phyloP scores from a whole-genome alignment of 2,113 vertebrate genomes.

The Semnornis frantzii region DNA sequence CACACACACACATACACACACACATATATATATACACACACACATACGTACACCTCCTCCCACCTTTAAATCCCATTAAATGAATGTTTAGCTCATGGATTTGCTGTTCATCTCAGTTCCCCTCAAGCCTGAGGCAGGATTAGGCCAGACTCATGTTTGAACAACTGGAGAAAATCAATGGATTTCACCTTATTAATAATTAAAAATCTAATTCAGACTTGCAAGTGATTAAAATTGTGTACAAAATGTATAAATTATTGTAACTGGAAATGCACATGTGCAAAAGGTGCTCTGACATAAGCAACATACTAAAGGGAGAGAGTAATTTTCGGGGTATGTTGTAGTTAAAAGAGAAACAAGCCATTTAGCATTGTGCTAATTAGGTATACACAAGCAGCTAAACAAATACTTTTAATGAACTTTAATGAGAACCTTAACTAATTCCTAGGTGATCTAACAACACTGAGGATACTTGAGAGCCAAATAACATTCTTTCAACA shows the following conservation, averaged over 20 bases:
- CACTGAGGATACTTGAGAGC: background rate
- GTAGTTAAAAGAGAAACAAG: background rate
- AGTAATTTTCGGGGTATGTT: background rate
- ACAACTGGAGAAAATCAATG: slow-evolving; percentile 89
- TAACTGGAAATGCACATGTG: slow-evolving; percentile 21
- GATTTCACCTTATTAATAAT: slow-evolving; percentile 87
- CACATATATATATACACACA: background rate
- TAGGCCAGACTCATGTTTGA: slow-evolving; percentile 80
- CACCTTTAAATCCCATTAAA: slow-evolving; percentile 78
- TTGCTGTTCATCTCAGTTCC: slow-evolving; percentile 77
- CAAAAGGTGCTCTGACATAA: slow-evolving; percentile 39
- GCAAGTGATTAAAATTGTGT: slow-evolving; percentile 77
- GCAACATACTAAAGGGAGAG: background rate
- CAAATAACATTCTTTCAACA: slow-evolving; percentile 36
- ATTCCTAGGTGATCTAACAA: slow-evolving; percentile 4
- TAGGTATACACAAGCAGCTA: background rate
- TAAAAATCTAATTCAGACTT: slow-evolving; percentile 81
- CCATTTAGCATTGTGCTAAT: background rate
- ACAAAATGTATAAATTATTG: slow-evolving; percentile 69
- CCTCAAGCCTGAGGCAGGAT: slow-evolving; percentile 79
- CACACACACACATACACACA: background rate
- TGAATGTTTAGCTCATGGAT: slow-evolving; percentile 84
- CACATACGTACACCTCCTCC: fast-evolving
- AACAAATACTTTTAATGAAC: background rate
- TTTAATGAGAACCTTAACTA: slow-evolving; percentile 28